Evolutionary conservation across 2,888 invertebrate species (phyloP), one percentile per base, ranked within the genome.

Genomic region (Orthosia incerta): DNA sequence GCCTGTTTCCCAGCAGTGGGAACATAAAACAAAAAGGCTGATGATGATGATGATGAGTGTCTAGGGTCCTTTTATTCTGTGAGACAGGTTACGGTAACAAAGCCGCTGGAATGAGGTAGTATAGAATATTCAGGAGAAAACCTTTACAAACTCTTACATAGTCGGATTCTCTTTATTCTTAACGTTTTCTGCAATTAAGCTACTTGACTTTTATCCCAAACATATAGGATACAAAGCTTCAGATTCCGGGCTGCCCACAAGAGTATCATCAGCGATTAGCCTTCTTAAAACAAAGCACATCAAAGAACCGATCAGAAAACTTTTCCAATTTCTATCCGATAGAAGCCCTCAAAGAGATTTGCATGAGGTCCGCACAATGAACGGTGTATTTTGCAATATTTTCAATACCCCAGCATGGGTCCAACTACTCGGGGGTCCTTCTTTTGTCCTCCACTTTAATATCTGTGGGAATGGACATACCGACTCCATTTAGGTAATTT

Each of bases 381-480:
- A 85, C 90, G 80, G 88, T 88, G 90, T 93, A 92, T 93, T 93
- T 94, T 91, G 94, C 94, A 91, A 95, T 95, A 94, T 94, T 94
- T 92, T 96, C 94, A 94, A 95, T 95, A 92, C 91, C 96, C 83
- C 96, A 94, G 95, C 96, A 92, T 95, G 96, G 93, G 93, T 91
- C 94, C 94, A 88, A 85, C 87, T 89, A 91, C 90, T 90, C 89
- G 89, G 93, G 95, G 95, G 93, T 92, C 91, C 89, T 74, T 90
- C 92, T 87, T 93, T 96, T 95, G 95, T 95, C 91, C 93, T 86
- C 87, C 91, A 88, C 91, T 95, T 94, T 96, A 96, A 96, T 96
- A 96, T 96, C 95, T 96, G 96, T 96, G 96, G 96, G 96, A 96
- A 96, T 95, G 93, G 95, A 95, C 96, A 95, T 94, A 93, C 95